Evolutionary conservation across 2,797 vertebrate genomes (phyloP).

Genomic region (Heliangelus exortis): DNA sequence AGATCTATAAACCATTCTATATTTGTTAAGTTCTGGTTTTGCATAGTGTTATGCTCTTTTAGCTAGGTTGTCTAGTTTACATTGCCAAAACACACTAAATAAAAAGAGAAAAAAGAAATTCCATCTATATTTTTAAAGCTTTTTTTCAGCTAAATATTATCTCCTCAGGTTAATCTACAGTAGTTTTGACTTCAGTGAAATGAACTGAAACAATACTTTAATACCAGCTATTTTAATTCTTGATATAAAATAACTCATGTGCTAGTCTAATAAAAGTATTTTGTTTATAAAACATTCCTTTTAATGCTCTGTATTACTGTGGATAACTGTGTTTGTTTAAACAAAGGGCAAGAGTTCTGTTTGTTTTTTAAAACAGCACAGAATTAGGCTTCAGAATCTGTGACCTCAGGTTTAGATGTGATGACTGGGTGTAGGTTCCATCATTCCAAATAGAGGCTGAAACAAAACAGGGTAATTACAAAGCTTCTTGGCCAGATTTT

Average conservation of each 20-base stretch:
- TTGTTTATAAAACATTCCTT: constrained; percentile 11
- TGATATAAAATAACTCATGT: background rate
- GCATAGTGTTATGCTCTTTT: background rate
- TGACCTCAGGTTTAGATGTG: background rate
- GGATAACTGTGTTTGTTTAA: background rate
- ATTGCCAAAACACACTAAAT: background rate
- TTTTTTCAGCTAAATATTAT: background rate
- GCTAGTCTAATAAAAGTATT: constrained; percentile 44
- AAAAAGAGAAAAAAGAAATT: background rate
- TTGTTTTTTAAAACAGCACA: background rate
- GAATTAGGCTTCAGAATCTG: background rate
- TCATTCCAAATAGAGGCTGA: background rate
- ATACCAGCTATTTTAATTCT: background rate
- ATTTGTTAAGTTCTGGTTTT: background rate
- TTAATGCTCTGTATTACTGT: background rate
- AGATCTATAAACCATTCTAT: background rate
- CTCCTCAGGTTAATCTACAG: background rate
- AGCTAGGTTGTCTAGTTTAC: background rate
- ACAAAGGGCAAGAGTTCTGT: background rate
- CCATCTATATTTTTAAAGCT: background rate
- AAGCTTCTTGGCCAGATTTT: background rate
- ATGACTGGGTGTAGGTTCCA: background rate
- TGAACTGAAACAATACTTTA: background rate
- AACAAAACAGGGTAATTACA: background rate
- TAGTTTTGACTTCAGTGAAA: background rate